A percentile compares a stretch with the other conserved stretches of the same genome.
Conservation (phyloP, 1,140 invertebrate species). For the Amphibalanus amphitrite region DNA sequence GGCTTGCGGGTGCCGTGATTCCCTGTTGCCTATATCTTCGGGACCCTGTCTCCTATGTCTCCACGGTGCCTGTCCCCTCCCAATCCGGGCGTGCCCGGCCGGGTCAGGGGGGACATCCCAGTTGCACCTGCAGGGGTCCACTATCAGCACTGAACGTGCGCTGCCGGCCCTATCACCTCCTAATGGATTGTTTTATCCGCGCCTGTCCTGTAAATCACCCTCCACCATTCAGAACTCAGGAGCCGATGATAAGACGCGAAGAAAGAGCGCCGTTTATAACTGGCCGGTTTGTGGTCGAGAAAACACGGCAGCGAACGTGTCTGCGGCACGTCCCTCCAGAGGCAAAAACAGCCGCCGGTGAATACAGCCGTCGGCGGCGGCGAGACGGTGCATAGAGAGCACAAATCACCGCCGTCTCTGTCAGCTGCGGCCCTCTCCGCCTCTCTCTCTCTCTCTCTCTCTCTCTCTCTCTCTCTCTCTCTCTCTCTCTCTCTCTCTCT, state of each 20-base stretch:
- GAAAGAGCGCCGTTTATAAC: not conserved
- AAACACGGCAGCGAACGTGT: not conserved
- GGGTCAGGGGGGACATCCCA: too few relatives aligned
- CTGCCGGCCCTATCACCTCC: not conserved
- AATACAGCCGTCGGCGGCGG: not conserved
- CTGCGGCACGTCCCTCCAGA: not conserved
- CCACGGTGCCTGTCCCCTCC: too few relatives aligned
- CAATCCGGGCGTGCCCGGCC: too few relatives aligned
- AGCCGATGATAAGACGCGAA: not conserved
- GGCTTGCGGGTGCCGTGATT: too few relatives aligned
- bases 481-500: too few relatives aligned
- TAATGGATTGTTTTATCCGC: constrained; percentile 1
- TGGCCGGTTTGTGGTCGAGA: not conserved
- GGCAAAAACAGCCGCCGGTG: not conserved
- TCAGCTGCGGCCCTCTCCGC: too few relatives aligned
- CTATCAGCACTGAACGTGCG: not conserved
- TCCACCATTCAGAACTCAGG: not conserved
- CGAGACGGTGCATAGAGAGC: too few relatives aligned
- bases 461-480: too few relatives aligned
- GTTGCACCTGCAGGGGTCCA: not conserved
- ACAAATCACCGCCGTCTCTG: too few relatives aligned
- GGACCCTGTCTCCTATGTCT: too few relatives aligned
- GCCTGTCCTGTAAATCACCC: not conserved
- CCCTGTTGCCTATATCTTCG: too few relatives aligned
- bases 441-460: too few relatives aligned